Evolutionary conservation across 2,888 invertebrate genomes (phyloP).

Genomic region (Omphaloscelis lunosa): DNA sequence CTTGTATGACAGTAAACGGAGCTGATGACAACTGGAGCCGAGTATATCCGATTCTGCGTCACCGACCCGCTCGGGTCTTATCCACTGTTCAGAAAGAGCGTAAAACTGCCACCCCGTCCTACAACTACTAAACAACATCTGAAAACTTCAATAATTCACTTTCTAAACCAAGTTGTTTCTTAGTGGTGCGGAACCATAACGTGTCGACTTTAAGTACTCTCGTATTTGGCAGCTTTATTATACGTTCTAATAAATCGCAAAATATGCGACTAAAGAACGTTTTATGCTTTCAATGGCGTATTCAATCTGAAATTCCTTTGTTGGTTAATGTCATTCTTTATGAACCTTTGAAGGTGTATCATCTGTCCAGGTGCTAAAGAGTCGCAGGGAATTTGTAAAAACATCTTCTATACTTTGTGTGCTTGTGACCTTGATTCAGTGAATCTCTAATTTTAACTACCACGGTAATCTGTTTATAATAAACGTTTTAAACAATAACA

Average conservation of each 20-base stretch:
- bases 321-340: slow-evolving; percentile 39
- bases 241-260: slow-evolving; percentile 36
- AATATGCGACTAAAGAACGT: slow-evolving; percentile 14
- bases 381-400: slow-evolving; percentile 16
- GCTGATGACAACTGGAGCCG: not conserved
- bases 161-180: not conserved
- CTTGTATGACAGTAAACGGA: not conserved
- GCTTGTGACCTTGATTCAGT: slow-evolving; percentile 29
- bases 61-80: not conserved
- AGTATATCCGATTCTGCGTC: not conserved
- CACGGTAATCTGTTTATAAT: slow-evolving; percentile 50
- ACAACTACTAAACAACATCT: not conserved
- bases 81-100: not conserved
- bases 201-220: not conserved
- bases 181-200: not conserved
- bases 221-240: slow-evolving; percentile 23
- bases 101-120: not conserved
- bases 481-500: slow-evolving; percentile 51
- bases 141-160: not conserved
- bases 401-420: slow-evolving; percentile 9
- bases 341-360: slow-evolving; percentile 32
- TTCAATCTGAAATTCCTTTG: slow-evolving; percentile 36
- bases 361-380: slow-evolving; percentile 29
- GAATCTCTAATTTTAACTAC: slow-evolving; percentile 45
- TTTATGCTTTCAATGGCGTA: slow-evolving; percentile 14